These are phyloP conservation scores for Campoplex capitator DNA, from an alignment of 2,888 invertebrate species.

Conservation along the genomic window DNA sequence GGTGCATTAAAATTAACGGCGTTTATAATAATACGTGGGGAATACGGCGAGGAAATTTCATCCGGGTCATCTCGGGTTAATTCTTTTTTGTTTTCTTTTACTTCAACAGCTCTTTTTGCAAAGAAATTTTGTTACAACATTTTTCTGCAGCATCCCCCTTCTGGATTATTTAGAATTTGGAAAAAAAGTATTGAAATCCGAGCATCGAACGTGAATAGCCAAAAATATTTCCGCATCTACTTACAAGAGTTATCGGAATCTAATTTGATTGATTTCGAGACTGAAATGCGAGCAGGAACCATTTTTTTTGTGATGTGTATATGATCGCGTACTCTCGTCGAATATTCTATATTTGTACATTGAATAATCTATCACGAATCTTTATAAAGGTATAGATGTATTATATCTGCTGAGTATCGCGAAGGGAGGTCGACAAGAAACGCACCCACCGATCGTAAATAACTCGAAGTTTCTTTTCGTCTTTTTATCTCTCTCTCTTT, in stretches of 20 bases:
- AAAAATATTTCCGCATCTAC: too few relatives aligned
- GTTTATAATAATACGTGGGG: constrained; percentile 55
- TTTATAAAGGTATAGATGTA: not conserved
- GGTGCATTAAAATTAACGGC: constrained; percentile 60
- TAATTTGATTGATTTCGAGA: too few relatives aligned
- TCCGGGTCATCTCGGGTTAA: constrained; percentile 34
- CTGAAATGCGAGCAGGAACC: too few relatives aligned
- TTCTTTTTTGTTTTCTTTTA: constrained; percentile 9
- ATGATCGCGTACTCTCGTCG: not conserved
- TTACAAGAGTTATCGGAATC: not conserved
- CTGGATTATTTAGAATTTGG: not conserved
- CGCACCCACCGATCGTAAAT: constrained; percentile 78
- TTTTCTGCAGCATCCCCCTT: not conserved
- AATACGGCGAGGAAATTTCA: constrained; percentile 18
- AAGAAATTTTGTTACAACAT: not conserved
- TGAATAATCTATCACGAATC: constrained; percentile 3
- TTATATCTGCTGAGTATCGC: constrained; percentile 18
- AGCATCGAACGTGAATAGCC: not conserved
- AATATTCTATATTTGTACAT: constrained; percentile 14
- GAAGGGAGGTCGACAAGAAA: constrained; percentile 55
- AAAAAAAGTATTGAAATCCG: not conserved
- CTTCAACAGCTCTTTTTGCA: not conserved
- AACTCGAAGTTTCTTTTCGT: constrained; percentile 69
- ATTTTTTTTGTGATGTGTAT: not conserved
- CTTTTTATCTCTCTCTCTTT: constrained; percentile 11